These are phyloP conservation scores for Emydura subglobosa DNA, from an alignment of 2,113 vertebrate species.

Conservation along the genomic window DNA sequence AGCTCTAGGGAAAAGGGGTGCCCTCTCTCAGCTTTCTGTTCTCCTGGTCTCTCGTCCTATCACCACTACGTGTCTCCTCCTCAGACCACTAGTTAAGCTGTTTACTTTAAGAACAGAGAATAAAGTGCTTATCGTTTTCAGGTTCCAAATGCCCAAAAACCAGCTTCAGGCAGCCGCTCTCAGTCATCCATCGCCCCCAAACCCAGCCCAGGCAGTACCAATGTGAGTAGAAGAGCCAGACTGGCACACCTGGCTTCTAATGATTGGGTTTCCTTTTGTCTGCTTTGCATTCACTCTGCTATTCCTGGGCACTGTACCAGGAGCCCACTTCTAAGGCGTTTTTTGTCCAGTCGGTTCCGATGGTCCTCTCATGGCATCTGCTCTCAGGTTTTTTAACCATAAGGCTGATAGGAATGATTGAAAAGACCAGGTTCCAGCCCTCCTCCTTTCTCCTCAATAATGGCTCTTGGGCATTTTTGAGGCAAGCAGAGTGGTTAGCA, in stretches of 20 bases:
- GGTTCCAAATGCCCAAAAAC: constrained; percentile 14
- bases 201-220: background rate
- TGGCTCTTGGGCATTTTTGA: background rate
- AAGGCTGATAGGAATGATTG: background rate
- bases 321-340: background rate
- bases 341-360: rapidly evolving
- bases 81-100: background rate
- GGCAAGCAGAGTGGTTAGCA: background rate
- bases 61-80: background rate
- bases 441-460: background rate
- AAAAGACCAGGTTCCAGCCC: background rate
- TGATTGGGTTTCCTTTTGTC: rapidly evolving
- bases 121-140: constrained; percentile 25
- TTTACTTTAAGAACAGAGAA: background rate
- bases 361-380: background rate
- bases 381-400: rapidly evolving
- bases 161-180: background rate
- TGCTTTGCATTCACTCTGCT: rapidly evolving
- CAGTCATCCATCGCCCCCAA: background rate
- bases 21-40: background rate
- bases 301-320: background rate
- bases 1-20: background rate
- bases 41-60: background rate
- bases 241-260: background rate
- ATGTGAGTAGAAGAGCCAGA: background rate